phyloP scores from a whole-genome alignment of 2,797 vertebrate genomes.

The Tapirus indicus region DNA sequence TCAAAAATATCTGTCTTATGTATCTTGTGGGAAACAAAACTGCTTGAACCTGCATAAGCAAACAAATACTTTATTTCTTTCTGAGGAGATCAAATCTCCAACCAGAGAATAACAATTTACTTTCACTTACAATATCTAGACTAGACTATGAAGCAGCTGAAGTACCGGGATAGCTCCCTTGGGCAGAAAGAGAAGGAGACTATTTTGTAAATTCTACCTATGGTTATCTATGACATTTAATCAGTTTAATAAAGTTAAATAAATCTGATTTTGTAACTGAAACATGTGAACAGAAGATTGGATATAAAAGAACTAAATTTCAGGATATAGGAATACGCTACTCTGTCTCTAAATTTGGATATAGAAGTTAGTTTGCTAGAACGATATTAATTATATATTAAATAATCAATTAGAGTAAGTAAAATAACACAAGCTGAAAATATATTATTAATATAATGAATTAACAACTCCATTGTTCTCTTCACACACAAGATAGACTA shows the following conservation, averaged over 20 bases:
- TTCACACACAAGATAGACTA: not conserved
- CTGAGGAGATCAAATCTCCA: constrained; percentile 10
- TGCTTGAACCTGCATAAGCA: constrained; percentile 37
- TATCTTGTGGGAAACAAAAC: constrained; percentile 32
- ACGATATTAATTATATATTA: not conserved
- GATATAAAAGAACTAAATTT: constrained; percentile 35
- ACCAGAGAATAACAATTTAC: constrained; percentile 18
- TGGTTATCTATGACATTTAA: constrained; percentile 38
- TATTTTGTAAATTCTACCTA: constrained; percentile 16
- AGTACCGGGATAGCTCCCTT: not conserved
- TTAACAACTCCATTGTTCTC: not conserved
- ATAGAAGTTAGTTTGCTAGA: not conserved
- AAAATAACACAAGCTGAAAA: not conserved
- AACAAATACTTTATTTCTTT: constrained; percentile 56
- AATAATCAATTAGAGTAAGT: not conserved
- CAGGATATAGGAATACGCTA: not conserved
- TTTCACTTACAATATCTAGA: constrained; percentile 12
- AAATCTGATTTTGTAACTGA: not conserved
- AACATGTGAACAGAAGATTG: not conserved
- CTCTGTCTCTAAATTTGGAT: constrained; percentile 21
- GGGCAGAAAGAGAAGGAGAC: not conserved
- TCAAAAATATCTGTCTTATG: constrained; percentile 32
- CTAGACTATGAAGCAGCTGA: not conserved
- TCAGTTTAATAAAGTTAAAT: constrained; percentile 38
- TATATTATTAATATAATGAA: not conserved